Base-by-base conservation (phyloP, 2,113 vertebrate species). In the Cinclus cinclus region DNA sequence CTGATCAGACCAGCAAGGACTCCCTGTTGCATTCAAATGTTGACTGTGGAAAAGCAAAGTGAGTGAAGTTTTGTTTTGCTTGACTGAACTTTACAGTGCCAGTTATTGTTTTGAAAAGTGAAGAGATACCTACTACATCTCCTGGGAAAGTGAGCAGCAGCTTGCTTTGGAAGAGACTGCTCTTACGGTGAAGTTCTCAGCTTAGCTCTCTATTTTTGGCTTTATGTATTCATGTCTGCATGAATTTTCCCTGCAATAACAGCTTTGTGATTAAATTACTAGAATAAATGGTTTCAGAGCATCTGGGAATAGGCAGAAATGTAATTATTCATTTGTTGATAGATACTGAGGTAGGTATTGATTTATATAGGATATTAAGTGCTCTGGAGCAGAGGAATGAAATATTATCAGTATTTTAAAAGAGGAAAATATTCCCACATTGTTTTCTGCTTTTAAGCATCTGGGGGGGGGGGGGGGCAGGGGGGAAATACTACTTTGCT, bases 281-380 rank as follows among this genome's bases (percentile, higher is more conserved):
- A 78, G 67, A 94, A 84, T 77, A 95, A 96, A 89, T 82, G 63
- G 50, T 74, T 84, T 87, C 12, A 28, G 77, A 89, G 74, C 2
- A 0, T 65, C 78, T 87, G 90, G 89, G 91, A 77, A 94, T 63
- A 56, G 41, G 39, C 55, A 80, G 75, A 91, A 94, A 87, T 59
- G 70, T 82, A 95, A 94, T 96, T 95, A 89, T 95, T 93, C 88
- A 62, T 91, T 89, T 94, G 93, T 95, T 13, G n/a, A 89, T 81
- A 96, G 83, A 49, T 55, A 87, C 64, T 56, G 58, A 89, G 53
- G 58, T 87, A 65, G 20, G 4, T 91, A 92, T 90, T 78, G 89
- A 96, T 94, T 93, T 92, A 73, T 79, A 69, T 15, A 81, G 47
- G 77, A 56, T 85, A 93, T 83, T 83, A 83, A 84, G 77, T 87